Base-by-base conservation (phyloP, 2,888 invertebrate species). In the Serrognathus titanus region DNA sequence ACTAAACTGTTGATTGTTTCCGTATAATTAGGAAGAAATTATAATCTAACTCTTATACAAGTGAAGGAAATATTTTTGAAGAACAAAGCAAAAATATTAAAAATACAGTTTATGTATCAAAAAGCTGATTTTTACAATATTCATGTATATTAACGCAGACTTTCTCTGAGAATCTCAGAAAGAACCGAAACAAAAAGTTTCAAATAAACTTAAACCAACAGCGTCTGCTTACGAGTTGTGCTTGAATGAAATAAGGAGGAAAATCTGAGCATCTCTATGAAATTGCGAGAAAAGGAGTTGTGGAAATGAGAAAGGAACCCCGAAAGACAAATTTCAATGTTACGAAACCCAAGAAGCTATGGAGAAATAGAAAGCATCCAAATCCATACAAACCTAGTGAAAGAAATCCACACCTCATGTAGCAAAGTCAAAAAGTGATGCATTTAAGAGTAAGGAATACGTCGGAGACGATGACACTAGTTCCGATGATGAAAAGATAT, bases 221-320 rank as follows among this genome's bases (percentile, higher is more conserved):
- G 78, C 86, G 39, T 88, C 94, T 0, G 97, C 95, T 0, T 99
- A 94, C 77, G 93, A 99, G 89, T 66, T 97, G 62, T 99, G 96
- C 94, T 80, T 98, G 53, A 95, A 92, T 73, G 94, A 91, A 55
- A 87, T 83, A 88, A 96, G 66, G 82, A 87, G 5, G 91, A 94
- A 1, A 88, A 93, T 82, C 96, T 97, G 0, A 94, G 94, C n/a
- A 86, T 96, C 62, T 86, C 88, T 64, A 85, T 97, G 98, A 98
- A 71, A 85, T 97, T 58, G 89, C 95, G 6, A 97, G 94, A 78
- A 94, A 90, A 75, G 97, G 87, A 35, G 97, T 97, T 12, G 16
- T 16, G 16, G 96, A 97, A 78, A 80, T 94, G 80, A 99, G 98
- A 98, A 88, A 89, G 53, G 91, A 89, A 61, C 74, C n/a, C n/a